Evolutionary conservation across 2,113 vertebrate genomes (phyloP).

Genomic region (Gila orcuttii): DNA sequence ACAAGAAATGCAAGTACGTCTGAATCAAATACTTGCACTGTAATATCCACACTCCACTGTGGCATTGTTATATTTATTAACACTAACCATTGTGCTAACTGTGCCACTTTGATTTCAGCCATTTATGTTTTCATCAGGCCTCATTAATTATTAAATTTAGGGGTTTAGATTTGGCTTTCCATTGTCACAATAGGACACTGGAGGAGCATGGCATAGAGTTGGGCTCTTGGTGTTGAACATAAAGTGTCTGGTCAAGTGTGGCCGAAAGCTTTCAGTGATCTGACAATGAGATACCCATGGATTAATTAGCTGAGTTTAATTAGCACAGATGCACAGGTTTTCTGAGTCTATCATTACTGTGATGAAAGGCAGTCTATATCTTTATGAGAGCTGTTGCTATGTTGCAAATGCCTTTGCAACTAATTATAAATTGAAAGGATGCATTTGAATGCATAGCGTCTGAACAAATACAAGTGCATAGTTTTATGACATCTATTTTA

Average conservation of each 20-base stretch:
- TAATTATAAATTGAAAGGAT: conserved; percentile 5
- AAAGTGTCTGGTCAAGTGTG: conserved; percentile 42
- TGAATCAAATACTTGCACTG: conserved; percentile 16
- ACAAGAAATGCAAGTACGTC: neutral
- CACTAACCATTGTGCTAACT: neutral
- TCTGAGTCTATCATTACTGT: conserved; percentile 16
- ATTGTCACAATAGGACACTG: conserved; percentile 38
- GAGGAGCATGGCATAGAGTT: conserved; percentile 22
- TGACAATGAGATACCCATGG: conserved; percentile 24
- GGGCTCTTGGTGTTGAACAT: conserved; percentile 19
- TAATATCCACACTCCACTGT: neutral
- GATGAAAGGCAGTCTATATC: conserved; percentile 17
- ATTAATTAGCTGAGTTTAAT: conserved; percentile 47
- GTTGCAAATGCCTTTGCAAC: neutral
- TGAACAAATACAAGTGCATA: neutral
- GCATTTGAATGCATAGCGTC: neutral
- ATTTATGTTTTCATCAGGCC: conserved; percentile 28
- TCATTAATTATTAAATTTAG: conserved; percentile 34
- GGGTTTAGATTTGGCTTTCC: conserved; percentile 33
- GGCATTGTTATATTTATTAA: neutral
- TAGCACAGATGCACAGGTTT: conserved; percentile 31
- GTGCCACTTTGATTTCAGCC: conserved; percentile 34
- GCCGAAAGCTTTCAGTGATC: conserved; percentile 42
- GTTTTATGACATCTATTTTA: neutral
- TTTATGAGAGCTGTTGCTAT: neutral